Base-by-base conservation (phyloP, 2,797 vertebrate species). In the Psittacula derbiana region DNA sequence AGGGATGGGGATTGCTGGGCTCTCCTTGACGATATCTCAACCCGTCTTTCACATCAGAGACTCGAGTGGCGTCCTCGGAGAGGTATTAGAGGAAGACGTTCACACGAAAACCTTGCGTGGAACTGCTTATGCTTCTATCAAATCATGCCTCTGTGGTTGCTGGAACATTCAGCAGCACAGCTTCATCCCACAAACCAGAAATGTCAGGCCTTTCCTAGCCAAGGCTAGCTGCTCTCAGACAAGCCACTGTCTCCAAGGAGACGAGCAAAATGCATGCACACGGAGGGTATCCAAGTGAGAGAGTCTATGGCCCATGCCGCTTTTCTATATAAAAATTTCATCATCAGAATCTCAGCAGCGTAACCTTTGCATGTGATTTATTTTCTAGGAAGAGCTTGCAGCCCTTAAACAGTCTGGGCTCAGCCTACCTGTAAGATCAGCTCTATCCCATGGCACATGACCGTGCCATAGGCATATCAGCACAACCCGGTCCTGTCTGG, bases 161-260 rank as follows among this genome's bases (percentile, higher is more conserved):
- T 62, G 89, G 89, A 92, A 92, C 89, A 89, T 83, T 62, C 86
- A 92, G 84, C 80, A 61, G 86, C 71, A 64, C 61, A 60, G 93
- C 71, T 85, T 90, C 80, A 88, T 74, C 87, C 86, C 81, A 79
- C 91, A 96, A 78, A 82, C 60, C 50, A 92, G 88, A 94, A 86
- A 93, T 78, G 88, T 91, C 89, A 93, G 71, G 81, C 74, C 88
- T 93, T 69, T 87, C 66, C 67, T 79, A 92, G 95, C 87, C 95
- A 95, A 95, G 92, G 93, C 88, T 90, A 95, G 72, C 88, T 95
- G 96, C 91, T 94, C 86, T 69, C 90, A 91, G 87, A 82, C 87
- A 86, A 95, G 95, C 57, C 90, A 73, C 95, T 61, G 94, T 96
- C 94, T 96, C 96, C 96, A 96, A 96, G 96, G 96, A 97, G 94